These are phyloP conservation scores for Sciurus carolinensis DNA, from an alignment of 2,797 vertebrate genomes.

Conservation along the genomic window DNA sequence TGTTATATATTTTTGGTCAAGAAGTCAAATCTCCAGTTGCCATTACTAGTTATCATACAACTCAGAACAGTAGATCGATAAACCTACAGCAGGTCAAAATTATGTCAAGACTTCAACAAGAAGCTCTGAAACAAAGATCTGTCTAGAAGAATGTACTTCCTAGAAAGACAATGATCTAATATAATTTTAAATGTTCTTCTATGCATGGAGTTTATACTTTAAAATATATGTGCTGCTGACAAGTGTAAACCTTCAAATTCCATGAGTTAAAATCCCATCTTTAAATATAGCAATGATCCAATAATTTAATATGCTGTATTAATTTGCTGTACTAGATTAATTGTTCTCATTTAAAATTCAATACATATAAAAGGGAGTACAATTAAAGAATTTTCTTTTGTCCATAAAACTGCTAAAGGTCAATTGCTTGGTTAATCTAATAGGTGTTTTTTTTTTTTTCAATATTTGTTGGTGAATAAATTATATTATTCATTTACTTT, in stretches of 20 bases:
- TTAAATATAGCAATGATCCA: constrained; percentile 7
- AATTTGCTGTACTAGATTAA: background rate
- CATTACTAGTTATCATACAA: constrained; percentile 74
- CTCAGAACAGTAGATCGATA: constrained; percentile 74
- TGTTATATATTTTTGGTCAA: constrained; percentile 70
- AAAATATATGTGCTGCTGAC: background rate
- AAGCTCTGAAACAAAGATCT: constrained; percentile 79
- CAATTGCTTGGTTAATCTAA: background rate
- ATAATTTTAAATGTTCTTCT: constrained; percentile 61
- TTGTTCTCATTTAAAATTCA: background rate
- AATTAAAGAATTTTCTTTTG: background rate
- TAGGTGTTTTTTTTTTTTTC: background rate
- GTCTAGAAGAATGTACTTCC: constrained; percentile 69
- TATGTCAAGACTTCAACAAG: constrained; percentile 71
- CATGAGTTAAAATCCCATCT: background rate
- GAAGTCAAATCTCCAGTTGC: constrained; percentile 74
- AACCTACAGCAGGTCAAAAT: constrained; percentile 66
- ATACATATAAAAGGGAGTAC: background rate
- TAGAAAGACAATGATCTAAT: constrained; percentile 51
- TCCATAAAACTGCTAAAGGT: background rate
- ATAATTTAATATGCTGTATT: background rate
- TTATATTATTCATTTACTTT: background rate
- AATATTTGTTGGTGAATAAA: background rate
- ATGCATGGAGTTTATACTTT: constrained; percentile 45
- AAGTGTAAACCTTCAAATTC: background rate